Conservation (phyloP, 2,888 invertebrate genomes). For the Furcula furcula region DNA sequence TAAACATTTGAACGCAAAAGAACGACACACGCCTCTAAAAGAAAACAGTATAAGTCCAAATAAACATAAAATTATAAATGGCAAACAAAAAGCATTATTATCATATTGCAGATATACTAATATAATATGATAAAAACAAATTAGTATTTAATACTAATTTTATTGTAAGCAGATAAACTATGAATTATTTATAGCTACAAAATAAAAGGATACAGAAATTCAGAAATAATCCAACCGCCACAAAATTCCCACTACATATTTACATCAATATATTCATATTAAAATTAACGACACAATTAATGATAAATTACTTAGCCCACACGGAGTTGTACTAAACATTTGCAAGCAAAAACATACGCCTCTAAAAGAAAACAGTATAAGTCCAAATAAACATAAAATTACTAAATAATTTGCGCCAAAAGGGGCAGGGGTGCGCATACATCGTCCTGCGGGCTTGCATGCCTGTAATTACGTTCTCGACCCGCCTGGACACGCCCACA, state of each 20-base stretch:
- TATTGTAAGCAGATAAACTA: too few species aligned
- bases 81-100: too few species aligned
- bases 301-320: conserved; percentile 46
- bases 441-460: conserved; percentile 57
- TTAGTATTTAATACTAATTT: too few species aligned
- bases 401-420: conserved; percentile 72
- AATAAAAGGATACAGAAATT: too few species aligned
- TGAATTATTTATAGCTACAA: too few species aligned
- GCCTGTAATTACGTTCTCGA: conserved; percentile 70
- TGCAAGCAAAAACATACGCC: conserved; percentile 40
- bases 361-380: conserved; percentile 42
- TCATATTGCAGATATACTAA: too few species aligned
- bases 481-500: conserved; percentile 59
- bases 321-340: conserved; percentile 48
- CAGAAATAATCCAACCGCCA: too few species aligned
- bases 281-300: conserved; percentile 38
- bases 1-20: conserved; percentile 40
- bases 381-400: conserved; percentile 75
- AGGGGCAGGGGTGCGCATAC: conserved; percentile 52
- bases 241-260: too few species aligned
- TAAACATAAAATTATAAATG: conserved; percentile 75
- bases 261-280: too few species aligned
- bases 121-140: too few species aligned
- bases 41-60: conserved; percentile 59
- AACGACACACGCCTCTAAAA: conserved; percentile 42